These are phyloP conservation scores for Tenthredo amoena DNA, from an alignment of 2,888 invertebrate species.

Conservation along the genomic window DNA sequence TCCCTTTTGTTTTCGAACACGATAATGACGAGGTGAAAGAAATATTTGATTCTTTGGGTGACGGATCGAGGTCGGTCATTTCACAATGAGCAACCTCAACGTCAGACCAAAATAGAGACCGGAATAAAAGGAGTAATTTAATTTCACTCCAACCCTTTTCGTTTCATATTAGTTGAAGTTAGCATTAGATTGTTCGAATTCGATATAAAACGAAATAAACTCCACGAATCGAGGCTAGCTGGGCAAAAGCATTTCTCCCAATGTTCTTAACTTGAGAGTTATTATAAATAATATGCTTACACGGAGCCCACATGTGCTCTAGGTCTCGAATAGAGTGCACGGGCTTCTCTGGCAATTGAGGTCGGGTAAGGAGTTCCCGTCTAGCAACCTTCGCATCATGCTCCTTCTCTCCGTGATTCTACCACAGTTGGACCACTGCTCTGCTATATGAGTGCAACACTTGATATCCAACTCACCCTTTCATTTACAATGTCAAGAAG, in stretches of 20 bases:
- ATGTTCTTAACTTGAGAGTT: neutral
- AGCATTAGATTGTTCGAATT: neutral
- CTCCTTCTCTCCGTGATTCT: constrained; percentile 1
- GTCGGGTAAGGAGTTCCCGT: constrained; percentile 2
- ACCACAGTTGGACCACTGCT: neutral
- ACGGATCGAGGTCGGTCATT: constrained; percentile 27
- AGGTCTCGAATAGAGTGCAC: neutral
- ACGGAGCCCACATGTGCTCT: neutral
- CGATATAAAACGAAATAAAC: neutral
- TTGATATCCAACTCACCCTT: neutral
- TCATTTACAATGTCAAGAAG: neutral
- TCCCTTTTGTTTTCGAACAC: constrained; percentile 16
- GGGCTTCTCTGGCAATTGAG: neutral
- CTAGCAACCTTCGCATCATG: neutral
- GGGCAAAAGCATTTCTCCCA: neutral
- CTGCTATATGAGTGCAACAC: neutral
- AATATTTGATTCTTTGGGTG: constrained; percentile 19
- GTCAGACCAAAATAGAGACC: neutral
- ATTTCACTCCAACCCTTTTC: neutral
- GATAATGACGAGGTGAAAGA: constrained; percentile 24
- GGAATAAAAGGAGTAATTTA: neutral
- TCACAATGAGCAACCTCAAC: neutral
- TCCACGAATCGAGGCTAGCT: neutral
- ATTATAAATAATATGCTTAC: neutral
- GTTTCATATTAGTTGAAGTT: neutral